Evolutionary conservation across 2,888 invertebrate genomes (phyloP), one percentile per base, ranked within the genome.

Genomic region (Leptopilina syphax): DNA sequence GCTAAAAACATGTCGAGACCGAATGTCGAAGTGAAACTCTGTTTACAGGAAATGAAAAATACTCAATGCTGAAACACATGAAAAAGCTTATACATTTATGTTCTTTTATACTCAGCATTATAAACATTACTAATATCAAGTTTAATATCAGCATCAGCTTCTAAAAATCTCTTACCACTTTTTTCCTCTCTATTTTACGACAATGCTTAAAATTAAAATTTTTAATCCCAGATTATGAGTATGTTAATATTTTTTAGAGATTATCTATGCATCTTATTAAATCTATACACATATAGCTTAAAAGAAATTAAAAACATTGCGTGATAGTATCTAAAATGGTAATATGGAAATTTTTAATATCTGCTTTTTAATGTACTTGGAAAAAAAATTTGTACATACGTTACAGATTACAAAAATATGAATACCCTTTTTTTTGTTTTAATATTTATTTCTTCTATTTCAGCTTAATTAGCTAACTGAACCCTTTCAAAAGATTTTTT

Each of bases 271-370:
- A 63, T 18, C 9, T 63, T 9, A 24, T 24, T 24, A 24, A 63
- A 63, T 9, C 18, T 63, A 24, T 18, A 24, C 7, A 63, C 3
- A 63, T 9, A 44, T 44, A 44, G 7, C 44, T 44, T 44, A 63
- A 24, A 18, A 18, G 18, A 63, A 63, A 18, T 63, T 24, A 18
- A 9, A 24, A 63, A 63, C 24, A 63, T 63, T 63, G 18, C 63
- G 9, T 63, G 18, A 24, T 24, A 63, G 1, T 63, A 18, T 63
- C 63, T 18, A 18, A 63, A 63, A n/a, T 24, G 63, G 18, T 18
- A 63, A 63, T 60, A 60, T 60, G 60, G 7, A 60, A 60, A 60
- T n/a, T 60, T 60, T 60, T 60, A 60, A n/a, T n/a, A 60, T n/a
- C 18, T 13, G 18, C 8, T 60, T 60, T 60, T 10, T 60, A 60